These are phyloP conservation scores for Acanthoscelides obtectus DNA, from an alignment of 2,888 invertebrate species.

Conservation along the genomic window DNA sequence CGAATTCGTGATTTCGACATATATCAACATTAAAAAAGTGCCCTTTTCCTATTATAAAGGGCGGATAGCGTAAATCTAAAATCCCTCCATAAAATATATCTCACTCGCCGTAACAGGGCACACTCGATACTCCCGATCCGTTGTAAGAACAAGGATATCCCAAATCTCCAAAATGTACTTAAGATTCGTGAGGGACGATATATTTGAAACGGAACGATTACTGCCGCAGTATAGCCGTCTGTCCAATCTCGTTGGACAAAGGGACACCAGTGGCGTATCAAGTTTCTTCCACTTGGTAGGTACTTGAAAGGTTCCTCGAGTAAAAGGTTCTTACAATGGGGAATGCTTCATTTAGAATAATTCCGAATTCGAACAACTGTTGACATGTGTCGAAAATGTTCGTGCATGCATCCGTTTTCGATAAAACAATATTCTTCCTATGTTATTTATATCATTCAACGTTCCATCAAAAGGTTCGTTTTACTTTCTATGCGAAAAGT, in stretches of 20 bases:
- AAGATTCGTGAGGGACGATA: constrained; percentile 9
- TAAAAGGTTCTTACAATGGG: too few relatives aligned
- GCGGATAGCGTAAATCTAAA: not conserved
- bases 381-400: too few relatives aligned
- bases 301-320: too few relatives aligned
- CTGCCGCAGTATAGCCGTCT: not conserved
- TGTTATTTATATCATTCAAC: too few relatives aligned
- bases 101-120: not conserved
- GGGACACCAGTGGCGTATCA: not conserved
- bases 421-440: too few relatives aligned
- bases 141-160: constrained; percentile 13
- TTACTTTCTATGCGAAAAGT: too few relatives aligned
- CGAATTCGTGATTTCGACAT: too few relatives aligned
- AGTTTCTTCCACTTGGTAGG: not conserved
- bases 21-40: not conserved
- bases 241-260: not conserved
- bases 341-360: too few relatives aligned
- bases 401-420: too few relatives aligned
- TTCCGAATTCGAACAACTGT: too few relatives aligned
- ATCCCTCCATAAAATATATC: not conserved
- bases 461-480: too few relatives aligned
- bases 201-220: constrained; percentile 10
- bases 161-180: constrained; percentile 11
- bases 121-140: constrained; percentile 7
- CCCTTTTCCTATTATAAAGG: not conserved